Conservation (phyloP, 2,888 invertebrate species). For the Parnassius glacialis region DNA sequence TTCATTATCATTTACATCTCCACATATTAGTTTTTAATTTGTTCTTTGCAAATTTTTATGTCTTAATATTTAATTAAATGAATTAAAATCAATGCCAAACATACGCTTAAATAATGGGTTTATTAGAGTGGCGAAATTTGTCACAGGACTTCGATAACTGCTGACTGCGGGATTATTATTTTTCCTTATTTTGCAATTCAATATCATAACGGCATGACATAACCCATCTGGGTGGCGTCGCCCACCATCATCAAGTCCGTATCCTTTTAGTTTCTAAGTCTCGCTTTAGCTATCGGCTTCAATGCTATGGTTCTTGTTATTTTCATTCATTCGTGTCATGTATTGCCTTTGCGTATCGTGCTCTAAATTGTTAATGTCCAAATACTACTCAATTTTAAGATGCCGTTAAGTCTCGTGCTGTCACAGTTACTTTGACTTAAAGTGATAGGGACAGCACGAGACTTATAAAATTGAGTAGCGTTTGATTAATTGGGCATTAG, state of each 20-base stretch:
- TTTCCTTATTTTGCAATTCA: neutral
- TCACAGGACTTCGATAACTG: neutral
- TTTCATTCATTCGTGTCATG: constrained; percentile 6
- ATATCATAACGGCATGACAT: constrained; percentile 12
- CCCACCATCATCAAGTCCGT: constrained; percentile 5
- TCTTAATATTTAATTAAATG: no score
- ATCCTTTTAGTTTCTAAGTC: constrained; percentile 32
- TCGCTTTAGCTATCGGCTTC: constrained; percentile 43
- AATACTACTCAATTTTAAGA: no score
- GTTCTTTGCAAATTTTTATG: no score
- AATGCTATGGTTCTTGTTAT: constrained; percentile 22
- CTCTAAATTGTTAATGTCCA: neutral
- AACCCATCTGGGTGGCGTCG: neutral
- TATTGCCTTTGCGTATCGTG: constrained; percentile 15
- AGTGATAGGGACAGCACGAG: no score
- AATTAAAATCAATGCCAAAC: no score
- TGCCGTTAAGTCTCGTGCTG: no score
- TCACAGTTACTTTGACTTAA: no score
- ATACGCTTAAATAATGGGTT: no score
- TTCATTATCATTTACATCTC: no score
- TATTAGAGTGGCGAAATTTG: neutral
- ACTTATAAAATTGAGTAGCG: no score
- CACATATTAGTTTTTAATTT: no score
- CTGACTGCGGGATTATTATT: neutral
- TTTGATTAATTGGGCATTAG: neutral